phyloP scores from a whole-genome alignment of 2,888 invertebrate genomes.

The Endomychus coccineus region DNA sequence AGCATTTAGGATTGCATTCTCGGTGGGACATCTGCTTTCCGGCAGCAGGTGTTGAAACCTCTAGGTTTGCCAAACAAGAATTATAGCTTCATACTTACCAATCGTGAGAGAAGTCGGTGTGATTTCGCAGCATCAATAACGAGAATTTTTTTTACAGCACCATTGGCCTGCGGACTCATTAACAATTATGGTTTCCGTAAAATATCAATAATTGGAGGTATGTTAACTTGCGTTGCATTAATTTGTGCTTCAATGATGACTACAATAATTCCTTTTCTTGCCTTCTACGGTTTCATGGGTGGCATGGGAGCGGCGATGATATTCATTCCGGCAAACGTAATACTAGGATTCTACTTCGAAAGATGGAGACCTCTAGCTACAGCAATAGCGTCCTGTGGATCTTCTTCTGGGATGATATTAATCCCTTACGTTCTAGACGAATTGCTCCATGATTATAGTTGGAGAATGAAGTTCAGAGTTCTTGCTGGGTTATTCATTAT shows the following conservation, averaged over 20 bases:
- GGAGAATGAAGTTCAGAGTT: conserved; percentile 53
- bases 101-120: too few relatives aligned
- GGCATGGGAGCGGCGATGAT: conserved; percentile 59
- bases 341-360: conserved; percentile 71
- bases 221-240: conserved; percentile 25
- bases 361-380: conserved; percentile 65
- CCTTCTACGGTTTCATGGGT: conserved; percentile 30
- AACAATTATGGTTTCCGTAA: conserved; percentile 35
- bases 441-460: conserved; percentile 47
- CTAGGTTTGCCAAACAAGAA: too few relatives aligned
- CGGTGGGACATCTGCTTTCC: too few relatives aligned
- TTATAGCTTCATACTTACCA: too few relatives aligned
- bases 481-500: conserved; percentile 36
- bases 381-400: conserved; percentile 65
- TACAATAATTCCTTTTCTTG: conserved; percentile 23
- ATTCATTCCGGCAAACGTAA: conserved; percentile 62
- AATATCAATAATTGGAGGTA: conserved; percentile 30
- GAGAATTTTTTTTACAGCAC: conserved; percentile 32
- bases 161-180: conserved; percentile 34
- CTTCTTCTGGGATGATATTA: conserved; percentile 58
- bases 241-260: conserved; percentile 25
- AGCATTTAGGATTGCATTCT: too few relatives aligned
- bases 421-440: conserved; percentile 51
- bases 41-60: too few relatives aligned
- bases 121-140: too few relatives aligned